These are phyloP conservation scores for Epirrhoe tristata DNA, from an alignment of 2,888 invertebrate species.

Conservation along the genomic window DNA sequence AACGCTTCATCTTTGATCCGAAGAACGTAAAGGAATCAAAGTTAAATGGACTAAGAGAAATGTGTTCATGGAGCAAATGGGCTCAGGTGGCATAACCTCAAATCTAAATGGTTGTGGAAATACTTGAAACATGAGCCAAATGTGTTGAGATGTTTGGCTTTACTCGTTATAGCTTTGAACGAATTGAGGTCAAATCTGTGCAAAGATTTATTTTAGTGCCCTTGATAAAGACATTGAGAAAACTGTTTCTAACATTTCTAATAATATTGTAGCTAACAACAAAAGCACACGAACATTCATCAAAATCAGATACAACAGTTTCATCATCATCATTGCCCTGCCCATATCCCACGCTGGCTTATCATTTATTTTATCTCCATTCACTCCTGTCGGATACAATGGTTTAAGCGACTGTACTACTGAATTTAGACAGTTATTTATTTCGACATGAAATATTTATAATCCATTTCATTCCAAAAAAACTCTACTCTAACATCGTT, in stretches of 20 bases:
- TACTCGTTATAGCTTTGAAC: neutral
- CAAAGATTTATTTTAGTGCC: no score
- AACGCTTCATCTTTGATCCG: slow-evolving; percentile 23
- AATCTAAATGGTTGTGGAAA: slow-evolving; percentile 31
- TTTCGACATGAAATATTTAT: no score
- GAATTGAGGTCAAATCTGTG: slow-evolving; percentile 14
- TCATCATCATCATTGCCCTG: no score
- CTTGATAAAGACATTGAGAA: neutral
- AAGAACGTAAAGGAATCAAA: slow-evolving; percentile 27
- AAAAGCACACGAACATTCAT: no score
- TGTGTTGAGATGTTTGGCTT: slow-evolving; percentile 17
- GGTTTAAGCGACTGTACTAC: no score
- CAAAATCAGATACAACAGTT: no score
- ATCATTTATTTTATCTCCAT: no score
- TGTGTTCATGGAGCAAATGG: slow-evolving; percentile 24
- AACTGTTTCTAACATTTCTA: no score
- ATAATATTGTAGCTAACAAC: no score
- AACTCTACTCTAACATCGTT: neutral
- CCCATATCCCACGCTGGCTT: no score
- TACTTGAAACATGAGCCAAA: slow-evolving; percentile 23
- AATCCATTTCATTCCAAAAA: neutral
- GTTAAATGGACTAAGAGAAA: slow-evolving; percentile 39
- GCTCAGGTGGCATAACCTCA: slow-evolving; percentile 27
- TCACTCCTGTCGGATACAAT: no score
- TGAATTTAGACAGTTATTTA: no score